These are phyloP conservation scores for Ranitomeya variabilis DNA, from an alignment of 2,113 vertebrate species.

Conservation along the genomic window DNA sequence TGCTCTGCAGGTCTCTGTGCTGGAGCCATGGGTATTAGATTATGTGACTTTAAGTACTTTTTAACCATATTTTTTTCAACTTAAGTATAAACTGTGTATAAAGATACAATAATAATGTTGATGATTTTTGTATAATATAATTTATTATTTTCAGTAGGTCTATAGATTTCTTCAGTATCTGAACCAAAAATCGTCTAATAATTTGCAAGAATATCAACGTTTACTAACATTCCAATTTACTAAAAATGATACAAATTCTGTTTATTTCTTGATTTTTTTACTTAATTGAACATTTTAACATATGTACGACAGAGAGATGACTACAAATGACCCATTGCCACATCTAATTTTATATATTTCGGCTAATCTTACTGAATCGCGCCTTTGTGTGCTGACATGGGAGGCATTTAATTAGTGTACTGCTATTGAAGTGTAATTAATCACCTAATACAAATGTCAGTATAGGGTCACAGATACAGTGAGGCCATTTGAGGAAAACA, in stretches of 20 bases:
- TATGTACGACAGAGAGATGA: constrained; percentile 66
- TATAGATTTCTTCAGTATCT: too few relatives aligned
- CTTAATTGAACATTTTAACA: not conserved
- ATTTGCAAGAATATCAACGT: too few relatives aligned
- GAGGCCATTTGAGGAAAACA: constrained; percentile 70
- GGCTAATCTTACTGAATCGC: constrained; percentile 80
- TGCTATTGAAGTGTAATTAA: constrained; percentile 76
- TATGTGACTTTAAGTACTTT: too few relatives aligned
- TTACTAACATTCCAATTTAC: not conserved
- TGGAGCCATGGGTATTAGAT: too few relatives aligned
- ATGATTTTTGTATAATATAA: too few relatives aligned
- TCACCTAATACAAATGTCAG: constrained; percentile 77
- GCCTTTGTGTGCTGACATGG: constrained; percentile 75
- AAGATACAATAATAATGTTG: too few relatives aligned
- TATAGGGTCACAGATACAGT: constrained; percentile 77
- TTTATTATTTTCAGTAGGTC: too few relatives aligned
- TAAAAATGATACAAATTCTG: not conserved
- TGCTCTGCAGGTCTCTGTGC: too few relatives aligned
- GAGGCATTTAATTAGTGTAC: constrained; percentile 73
- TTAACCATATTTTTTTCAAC: too few relatives aligned
- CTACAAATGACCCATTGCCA: constrained; percentile 78
- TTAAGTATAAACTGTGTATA: too few relatives aligned
- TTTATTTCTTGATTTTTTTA: not conserved
- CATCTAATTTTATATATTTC: constrained; percentile 80
- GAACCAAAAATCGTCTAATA: too few relatives aligned